Evolutionary conservation across 1,140 invertebrate genomes (phyloP).

Genomic region (Olivierus martensii): DNA sequence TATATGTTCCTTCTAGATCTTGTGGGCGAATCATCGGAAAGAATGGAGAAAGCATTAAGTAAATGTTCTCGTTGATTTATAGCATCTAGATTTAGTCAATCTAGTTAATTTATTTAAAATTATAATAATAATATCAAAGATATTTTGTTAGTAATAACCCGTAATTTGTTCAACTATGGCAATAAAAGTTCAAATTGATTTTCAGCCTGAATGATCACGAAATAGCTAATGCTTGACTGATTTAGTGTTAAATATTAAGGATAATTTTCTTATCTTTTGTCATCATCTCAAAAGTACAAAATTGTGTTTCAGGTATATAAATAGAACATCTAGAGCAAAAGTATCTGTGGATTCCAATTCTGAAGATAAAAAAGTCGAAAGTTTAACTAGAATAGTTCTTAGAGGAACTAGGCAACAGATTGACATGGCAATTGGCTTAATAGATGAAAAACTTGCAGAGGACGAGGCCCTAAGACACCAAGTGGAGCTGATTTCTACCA

Average conservation of each 20-base stretch:
- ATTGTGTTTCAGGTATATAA: conserved; percentile 41
- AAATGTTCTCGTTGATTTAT: not conserved
- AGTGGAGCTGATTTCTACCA: not conserved
- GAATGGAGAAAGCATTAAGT: conserved; percentile 48
- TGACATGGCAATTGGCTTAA: conserved; percentile 38
- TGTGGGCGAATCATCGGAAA: conserved; percentile 52
- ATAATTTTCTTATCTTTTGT: too few species aligned
- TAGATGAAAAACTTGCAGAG: conserved; percentile 45
- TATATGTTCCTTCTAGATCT: conserved; percentile 44
- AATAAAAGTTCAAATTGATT: too few species aligned
- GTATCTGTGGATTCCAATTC: conserved; percentile 36
- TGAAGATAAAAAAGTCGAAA: conserved; percentile 16
- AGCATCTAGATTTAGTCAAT: not conserved
- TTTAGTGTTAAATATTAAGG: too few species aligned
- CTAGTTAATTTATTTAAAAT: not conserved
- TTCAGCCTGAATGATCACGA: too few species aligned
- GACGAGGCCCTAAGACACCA: not conserved
- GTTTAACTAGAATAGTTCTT: conserved; percentile 33
- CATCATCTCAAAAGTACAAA: too few species aligned
- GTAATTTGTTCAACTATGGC: not conserved
- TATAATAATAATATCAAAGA: not conserved
- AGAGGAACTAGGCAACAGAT: conserved; percentile 45
- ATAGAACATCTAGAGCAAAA: conserved; percentile 44
- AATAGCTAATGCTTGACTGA: too few species aligned
- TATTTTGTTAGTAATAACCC: not conserved